Conservation (phyloP, 1,140 invertebrate species). For the Drosophila ogumai region DNA sequence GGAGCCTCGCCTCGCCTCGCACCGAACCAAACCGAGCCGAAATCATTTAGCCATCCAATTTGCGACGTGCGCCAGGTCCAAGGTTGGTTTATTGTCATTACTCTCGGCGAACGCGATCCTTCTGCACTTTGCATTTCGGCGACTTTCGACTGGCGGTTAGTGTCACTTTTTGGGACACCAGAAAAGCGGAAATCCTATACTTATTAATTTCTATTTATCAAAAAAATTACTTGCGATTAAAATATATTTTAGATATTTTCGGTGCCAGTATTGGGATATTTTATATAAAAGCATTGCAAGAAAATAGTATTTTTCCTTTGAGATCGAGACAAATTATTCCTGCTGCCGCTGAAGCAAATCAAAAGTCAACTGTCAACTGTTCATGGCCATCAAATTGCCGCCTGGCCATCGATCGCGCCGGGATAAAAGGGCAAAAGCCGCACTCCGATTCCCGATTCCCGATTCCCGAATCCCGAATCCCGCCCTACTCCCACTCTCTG, state of each 20-base stretch:
- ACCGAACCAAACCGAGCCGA: slow-evolving; percentile 1
- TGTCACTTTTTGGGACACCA: slow-evolving; percentile 10
- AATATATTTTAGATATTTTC: no score
- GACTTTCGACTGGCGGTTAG: slow-evolving; percentile 12
- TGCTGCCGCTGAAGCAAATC: no score
- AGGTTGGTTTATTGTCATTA: slow-evolving; percentile 51
- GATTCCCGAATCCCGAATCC: not conserved
- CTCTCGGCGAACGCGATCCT: slow-evolving; percentile 6
- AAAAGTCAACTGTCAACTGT: slow-evolving; percentile 72
- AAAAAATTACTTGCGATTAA: no score
- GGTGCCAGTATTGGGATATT: no score
- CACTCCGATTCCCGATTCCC: slow-evolving; percentile 5
- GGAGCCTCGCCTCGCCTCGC: slow-evolving; percentile 19
- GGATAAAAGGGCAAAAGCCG: slow-evolving; percentile 72
- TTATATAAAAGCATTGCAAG: no score
- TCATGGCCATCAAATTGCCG: slow-evolving; percentile 79
- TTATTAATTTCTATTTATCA: not conserved
- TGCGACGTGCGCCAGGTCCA: slow-evolving; percentile 55
- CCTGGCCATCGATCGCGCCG: slow-evolving; percentile 41
- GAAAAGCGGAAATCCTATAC: slow-evolving; percentile 1
- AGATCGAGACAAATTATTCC: no score
- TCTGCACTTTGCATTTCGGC: slow-evolving; percentile 30
- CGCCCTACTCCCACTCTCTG: slow-evolving; percentile 53
- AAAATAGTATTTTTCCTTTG: no score
- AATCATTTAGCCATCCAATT: slow-evolving; percentile 54